A percentile compares a stretch with the other conserved stretches of the same genome.
Conservation (phyloP, 2,113 vertebrate genomes). For the Lampris megalopsis region DNA sequence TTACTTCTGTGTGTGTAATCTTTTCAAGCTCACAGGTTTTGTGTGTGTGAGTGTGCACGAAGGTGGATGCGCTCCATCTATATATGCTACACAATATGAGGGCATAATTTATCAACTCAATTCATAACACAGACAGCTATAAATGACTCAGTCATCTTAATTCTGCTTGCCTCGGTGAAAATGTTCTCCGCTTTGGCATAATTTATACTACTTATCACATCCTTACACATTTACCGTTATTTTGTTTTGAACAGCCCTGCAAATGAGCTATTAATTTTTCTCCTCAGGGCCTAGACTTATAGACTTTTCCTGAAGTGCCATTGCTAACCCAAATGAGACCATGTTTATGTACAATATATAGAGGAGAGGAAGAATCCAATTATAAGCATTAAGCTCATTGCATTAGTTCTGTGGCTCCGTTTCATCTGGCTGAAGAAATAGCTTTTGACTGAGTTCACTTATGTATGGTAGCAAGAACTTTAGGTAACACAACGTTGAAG, state of each 20-base stretch:
- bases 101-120: too few relatives aligned
- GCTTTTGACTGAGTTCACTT: not conserved
- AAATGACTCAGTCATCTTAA: not conserved
- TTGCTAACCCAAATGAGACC: not conserved
- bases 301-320: not conserved
- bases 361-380: not conserved
- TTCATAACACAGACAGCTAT: not conserved
- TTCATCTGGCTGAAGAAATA: not conserved
- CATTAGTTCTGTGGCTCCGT: not conserved
- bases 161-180: slow-evolving; percentile 3
- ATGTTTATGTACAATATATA: not conserved
- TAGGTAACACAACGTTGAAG: not conserved
- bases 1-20: too few relatives aligned
- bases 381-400: not conserved
- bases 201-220: not conserved
- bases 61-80: too few relatives aligned
- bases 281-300: not conserved
- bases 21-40: too few relatives aligned
- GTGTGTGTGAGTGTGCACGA: too few relatives aligned
- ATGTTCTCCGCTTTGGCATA: not conserved
- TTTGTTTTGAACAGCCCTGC: not conserved
- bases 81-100: too few relatives aligned
- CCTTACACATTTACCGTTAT: not conserved
- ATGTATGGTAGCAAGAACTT: not conserved
- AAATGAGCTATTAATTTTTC: not conserved